Percentiles rank a stretch among this genome's conserved stretches.
Conservation (phyloP, 2,113 vertebrate genomes). For the Esox niger region DNA sequence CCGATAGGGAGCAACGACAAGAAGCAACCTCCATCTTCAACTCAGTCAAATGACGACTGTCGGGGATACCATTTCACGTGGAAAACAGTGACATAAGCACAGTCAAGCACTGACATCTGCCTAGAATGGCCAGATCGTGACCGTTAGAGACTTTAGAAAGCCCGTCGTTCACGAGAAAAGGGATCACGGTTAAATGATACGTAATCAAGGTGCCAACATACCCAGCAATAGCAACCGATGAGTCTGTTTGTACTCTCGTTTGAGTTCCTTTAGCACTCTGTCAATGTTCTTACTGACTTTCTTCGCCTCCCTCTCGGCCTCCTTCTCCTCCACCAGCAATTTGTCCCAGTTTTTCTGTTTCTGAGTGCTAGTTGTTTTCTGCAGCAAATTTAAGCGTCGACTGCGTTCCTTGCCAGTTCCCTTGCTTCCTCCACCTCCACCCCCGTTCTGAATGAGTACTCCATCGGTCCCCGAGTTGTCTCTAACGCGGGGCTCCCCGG, state of each 20-base stretch:
- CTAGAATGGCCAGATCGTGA: background rate
- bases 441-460: slow-evolving; percentile 75
- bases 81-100: slow-evolving; percentile 36
- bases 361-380: slow-evolving; percentile 65
- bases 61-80: background rate
- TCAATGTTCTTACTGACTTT: slow-evolving; percentile 91
- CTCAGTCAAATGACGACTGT: background rate
- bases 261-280: slow-evolving; percentile 86
- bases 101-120: background rate
- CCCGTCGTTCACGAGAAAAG: slow-evolving; percentile 10
- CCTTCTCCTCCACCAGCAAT: slow-evolving; percentile 85
- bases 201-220: slow-evolving; percentile 60
- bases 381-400: slow-evolving; percentile 69
- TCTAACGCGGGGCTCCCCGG: slow-evolving; percentile 66
- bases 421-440: slow-evolving; percentile 60
- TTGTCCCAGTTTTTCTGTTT: slow-evolving; percentile 85
- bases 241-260: slow-evolving; percentile 90
- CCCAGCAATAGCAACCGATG: slow-evolving; percentile 92
- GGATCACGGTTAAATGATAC: background rate
- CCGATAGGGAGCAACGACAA: background rate
- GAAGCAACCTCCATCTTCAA: background rate
- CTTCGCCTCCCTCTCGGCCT: slow-evolving; percentile 89
- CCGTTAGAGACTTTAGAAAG: background rate
- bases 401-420: slow-evolving; percentile 64
- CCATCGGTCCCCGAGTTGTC: slow-evolving; percentile 69